Percentiles rank a stretch among this genome's conserved stretches.
These are phyloP conservation scores for Meghimatium bilineatum DNA, from an alignment of 2,888 invertebrate genomes.

Conservation along the genomic window DNA sequence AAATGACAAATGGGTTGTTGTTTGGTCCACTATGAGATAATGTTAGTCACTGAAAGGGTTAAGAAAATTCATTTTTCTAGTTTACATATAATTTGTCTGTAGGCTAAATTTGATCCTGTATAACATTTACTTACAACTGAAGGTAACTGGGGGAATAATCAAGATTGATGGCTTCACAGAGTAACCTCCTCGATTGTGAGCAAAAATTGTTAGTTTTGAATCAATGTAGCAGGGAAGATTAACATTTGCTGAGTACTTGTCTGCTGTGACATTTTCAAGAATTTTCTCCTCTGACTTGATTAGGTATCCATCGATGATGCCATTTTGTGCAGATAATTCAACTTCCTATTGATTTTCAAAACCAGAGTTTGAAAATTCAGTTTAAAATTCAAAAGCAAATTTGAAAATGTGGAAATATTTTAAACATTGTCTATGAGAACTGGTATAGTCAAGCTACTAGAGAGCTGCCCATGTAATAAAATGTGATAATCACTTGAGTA, in stretches of 20 bases:
- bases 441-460: too few relatives aligned
- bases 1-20: too few relatives aligned
- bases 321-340: slow-evolving; percentile 14
- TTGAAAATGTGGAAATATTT: too few relatives aligned
- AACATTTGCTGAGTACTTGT: neutral
- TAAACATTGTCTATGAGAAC: too few relatives aligned
- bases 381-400: too few relatives aligned
- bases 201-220: slow-evolving; percentile 2
- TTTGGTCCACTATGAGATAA: too few relatives aligned
- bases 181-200: slow-evolving; percentile 19
- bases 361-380: neutral
- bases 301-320: slow-evolving; percentile 11
- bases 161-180: slow-evolving; percentile 8
- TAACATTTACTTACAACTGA: slow-evolving; percentile 9
- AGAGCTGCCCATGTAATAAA: too few relatives aligned
- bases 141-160: neutral
- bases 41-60: too few relatives aligned
- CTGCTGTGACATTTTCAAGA: neutral
- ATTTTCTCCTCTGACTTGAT: neutral
- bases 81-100: neutral
- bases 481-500: too few relatives aligned
- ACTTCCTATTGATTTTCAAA: slow-evolving; percentile 8
- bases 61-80: too few relatives aligned
- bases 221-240: neutral
- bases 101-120: too few relatives aligned